phyloP scores from a whole-genome alignment of 2,113 vertebrate genomes.

The Vidua chalybeata region DNA sequence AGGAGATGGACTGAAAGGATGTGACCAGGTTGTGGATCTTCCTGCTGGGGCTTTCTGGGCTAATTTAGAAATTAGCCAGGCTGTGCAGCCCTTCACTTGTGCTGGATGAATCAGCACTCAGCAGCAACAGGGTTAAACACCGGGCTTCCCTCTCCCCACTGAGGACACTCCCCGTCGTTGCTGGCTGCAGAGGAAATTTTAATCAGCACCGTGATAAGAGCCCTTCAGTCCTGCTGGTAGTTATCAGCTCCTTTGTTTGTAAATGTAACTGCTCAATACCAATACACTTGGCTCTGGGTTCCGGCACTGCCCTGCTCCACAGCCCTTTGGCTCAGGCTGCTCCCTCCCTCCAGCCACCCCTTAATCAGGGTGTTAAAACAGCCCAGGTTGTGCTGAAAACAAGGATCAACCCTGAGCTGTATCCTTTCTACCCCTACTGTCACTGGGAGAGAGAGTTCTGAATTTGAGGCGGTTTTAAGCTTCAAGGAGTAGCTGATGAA shows the following conservation, averaged over 20 bases:
- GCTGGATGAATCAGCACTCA: not conserved
- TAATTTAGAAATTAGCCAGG: not conserved
- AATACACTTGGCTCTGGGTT: not conserved
- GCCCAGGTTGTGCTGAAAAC: not conserved
- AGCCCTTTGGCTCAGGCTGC: not conserved
- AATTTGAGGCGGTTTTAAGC: not conserved
- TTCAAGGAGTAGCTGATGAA: not conserved
- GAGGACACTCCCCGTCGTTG: not conserved
- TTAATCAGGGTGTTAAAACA: not conserved
- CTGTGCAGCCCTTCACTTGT: not conserved
- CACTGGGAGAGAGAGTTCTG: not conserved
- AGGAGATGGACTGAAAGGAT: not conserved
- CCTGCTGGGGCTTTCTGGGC: not conserved
- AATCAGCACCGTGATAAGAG: not conserved
- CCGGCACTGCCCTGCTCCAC: not conserved
- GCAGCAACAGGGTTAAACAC: not conserved
- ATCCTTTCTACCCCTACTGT: not conserved
- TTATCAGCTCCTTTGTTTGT: constrained; percentile 46
- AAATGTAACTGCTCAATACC: not conserved
- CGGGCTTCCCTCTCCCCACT: not conserved
- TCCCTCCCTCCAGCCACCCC: not conserved
- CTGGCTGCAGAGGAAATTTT: not conserved
- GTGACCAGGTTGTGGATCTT: not conserved
- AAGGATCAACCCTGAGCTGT: not conserved
- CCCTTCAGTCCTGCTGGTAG: not conserved